Percentiles rank a stretch among this genome's conserved stretches.
Conservation (phyloP, 2,113 vertebrate genomes). For the Microtus oregoni region DNA sequence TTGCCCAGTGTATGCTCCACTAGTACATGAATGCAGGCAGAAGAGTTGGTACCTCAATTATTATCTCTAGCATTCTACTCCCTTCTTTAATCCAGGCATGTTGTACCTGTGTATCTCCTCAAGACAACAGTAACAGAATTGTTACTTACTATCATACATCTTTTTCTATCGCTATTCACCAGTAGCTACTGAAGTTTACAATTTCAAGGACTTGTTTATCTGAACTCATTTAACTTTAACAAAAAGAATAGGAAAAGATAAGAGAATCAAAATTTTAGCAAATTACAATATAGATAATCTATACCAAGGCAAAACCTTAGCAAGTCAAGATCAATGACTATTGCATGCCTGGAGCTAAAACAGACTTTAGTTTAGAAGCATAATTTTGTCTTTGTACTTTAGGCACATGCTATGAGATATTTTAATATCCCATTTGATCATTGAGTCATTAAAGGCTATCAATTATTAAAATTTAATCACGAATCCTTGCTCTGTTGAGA, state of each 20-base stretch:
- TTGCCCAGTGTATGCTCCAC: rapidly evolving
- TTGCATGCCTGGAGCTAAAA: not conserved
- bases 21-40: not conserved
- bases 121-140: not conserved
- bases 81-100: not conserved
- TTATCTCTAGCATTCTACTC: not conserved
- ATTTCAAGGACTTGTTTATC: not conserved
- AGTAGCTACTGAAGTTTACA: not conserved
- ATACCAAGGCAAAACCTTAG: not conserved
- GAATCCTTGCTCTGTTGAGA: not conserved
- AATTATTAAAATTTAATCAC: not conserved
- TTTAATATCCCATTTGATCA: not conserved
- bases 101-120: rapidly evolving
- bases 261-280: not conserved
- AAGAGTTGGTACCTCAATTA: not conserved
- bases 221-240: not conserved
- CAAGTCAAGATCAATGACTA: not conserved
- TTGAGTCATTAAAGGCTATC: not conserved
- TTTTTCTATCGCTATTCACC: not conserved
- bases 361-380: not conserved
- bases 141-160: not conserved
- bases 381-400: slow-evolving; percentile 6
- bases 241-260: not conserved
- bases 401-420: not conserved
- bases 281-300: not conserved